Base-by-base conservation (phyloP, 1,140 invertebrate species). In the Dendroctonus valens region DNA sequence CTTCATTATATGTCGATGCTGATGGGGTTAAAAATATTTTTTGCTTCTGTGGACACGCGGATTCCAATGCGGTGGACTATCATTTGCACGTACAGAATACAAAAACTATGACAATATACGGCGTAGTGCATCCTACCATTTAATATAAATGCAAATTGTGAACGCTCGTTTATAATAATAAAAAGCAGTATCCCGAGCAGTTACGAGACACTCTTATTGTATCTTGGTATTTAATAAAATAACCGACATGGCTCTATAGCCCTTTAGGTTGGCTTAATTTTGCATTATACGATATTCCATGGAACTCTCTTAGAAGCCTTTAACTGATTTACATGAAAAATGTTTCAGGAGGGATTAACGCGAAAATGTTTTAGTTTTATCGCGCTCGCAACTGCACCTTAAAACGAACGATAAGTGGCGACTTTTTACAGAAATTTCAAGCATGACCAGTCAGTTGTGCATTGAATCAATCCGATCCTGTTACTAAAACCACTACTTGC, bases 171-270 rank as follows among this genome's bases (percentile, higher is more conserved):
- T 59, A 49, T 59, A 59, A 59, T 59, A 49, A 49, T 49, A 59
- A 59, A n/a, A 59, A 49, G 58, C 42, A 26, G 58, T 59, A 37
- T 48, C 58, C 46, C 58, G 58, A 26, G 42, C 58, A 48, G 42
- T 48, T 59, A 59, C 12, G 41, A 59, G 58, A 59, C 58, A 59
- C 58, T 59, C 14, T 59, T 59, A 59, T 48, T 59, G 41, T 59
- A 59, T 59, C 58, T 59, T 59, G 58, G 15, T n/a, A 49, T 59
- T 59, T 59, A 59, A 59, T 59, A 59, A 59, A 59, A 59, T 59
- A 59, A 59, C 58, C 58, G 26, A 38, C 58, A 59, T 49, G 7
- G 44, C 58, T 49, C 15, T 59, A 55, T 59, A 38, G 42, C 58
- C 26, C 42, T 49, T 59, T 49, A 59, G 42, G 48, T 44, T 49